A percentile compares a stretch with the other conserved stretches of the same genome.
phyloP scores from a whole-genome alignment of 1,140 invertebrate species.

The Micrasema longulum region DNA sequence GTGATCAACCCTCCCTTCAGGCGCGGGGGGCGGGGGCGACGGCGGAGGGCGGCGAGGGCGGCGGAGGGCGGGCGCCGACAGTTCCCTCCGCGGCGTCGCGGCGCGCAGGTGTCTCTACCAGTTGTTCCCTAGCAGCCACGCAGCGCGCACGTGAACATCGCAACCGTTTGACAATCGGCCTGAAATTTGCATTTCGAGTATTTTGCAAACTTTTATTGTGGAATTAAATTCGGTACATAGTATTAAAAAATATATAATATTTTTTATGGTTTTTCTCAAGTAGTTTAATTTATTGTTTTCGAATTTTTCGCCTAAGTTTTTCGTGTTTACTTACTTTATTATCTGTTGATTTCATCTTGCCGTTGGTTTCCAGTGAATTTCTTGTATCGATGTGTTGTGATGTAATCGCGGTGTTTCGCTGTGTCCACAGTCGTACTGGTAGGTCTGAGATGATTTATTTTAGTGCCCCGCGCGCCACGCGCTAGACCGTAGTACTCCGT shows the following conservation, averaged over 20 bases:
- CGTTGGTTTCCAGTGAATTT: conserved; percentile 38
- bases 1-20: conserved; percentile 5
- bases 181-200: conserved; percentile 1
- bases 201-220: conserved; percentile 1
- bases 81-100: conserved; percentile 51
- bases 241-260: no score
- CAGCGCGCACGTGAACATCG: conserved; percentile 37
- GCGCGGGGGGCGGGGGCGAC: conserved; percentile 14
- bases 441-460: conserved; percentile 52
- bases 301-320: neutral
- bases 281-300: no score
- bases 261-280: no score
- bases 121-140: conserved; percentile 1
- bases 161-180: conserved; percentile 8
- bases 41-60: conserved; percentile 13
- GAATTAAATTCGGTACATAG: no score
- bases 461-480: conserved; percentile 16
- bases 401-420: conserved; percentile 49
- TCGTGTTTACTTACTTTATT: conserved; percentile 30
- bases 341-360: conserved; percentile 21
- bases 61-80: conserved; percentile 42
- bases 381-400: conserved; percentile 46
- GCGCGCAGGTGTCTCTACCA: conserved; percentile 39
- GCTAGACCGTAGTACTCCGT: conserved; percentile 1
- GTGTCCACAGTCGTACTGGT: conserved; percentile 24